Conservation (phyloP, 2,888 invertebrate species). For the Lapara coniferarum region DNA sequence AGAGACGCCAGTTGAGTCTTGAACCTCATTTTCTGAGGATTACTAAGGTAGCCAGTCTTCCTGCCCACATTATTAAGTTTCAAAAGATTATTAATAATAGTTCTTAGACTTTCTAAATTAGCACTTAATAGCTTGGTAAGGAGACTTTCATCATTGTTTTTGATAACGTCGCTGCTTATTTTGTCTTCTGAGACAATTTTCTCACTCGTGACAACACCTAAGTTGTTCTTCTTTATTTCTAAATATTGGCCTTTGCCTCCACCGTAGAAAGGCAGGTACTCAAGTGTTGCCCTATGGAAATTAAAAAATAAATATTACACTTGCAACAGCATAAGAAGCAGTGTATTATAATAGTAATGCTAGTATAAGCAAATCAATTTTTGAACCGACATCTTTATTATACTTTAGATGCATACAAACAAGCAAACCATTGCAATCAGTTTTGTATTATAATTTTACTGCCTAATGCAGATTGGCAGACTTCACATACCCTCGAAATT, state of each 20-base stretch:
- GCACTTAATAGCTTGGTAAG: conserved; percentile 73
- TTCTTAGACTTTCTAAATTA: conserved; percentile 84
- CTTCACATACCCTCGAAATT: too few relatives aligned
- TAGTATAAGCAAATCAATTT: neutral
- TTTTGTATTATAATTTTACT: too few relatives aligned
- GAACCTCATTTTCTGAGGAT: conserved; percentile 82
- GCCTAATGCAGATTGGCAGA: too few relatives aligned
- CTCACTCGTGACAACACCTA: conserved; percentile 79
- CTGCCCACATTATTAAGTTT: conserved; percentile 85
- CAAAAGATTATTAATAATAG: conserved; percentile 83
- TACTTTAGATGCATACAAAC: neutral
- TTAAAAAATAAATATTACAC: neutral
- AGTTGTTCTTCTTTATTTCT: conserved; percentile 81
- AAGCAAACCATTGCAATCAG: too few relatives aligned
- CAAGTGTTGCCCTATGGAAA: conserved; percentile 39
- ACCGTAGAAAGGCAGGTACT: conserved; percentile 87
- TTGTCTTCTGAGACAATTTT: conserved; percentile 75
- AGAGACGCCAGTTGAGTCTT: conserved; percentile 81
- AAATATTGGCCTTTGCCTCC: conserved; percentile 88
- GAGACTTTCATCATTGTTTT: conserved; percentile 69
- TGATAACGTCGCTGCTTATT: conserved; percentile 69
- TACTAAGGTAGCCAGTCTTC: conserved; percentile 80
- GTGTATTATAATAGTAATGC: neutral
- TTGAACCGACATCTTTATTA: too few relatives aligned
- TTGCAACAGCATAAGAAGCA: neutral